Evolutionary conservation across 2,113 vertebrate species (phyloP), one percentile per base, ranked within the genome.

Genomic region (Plotosus lineatus): DNA sequence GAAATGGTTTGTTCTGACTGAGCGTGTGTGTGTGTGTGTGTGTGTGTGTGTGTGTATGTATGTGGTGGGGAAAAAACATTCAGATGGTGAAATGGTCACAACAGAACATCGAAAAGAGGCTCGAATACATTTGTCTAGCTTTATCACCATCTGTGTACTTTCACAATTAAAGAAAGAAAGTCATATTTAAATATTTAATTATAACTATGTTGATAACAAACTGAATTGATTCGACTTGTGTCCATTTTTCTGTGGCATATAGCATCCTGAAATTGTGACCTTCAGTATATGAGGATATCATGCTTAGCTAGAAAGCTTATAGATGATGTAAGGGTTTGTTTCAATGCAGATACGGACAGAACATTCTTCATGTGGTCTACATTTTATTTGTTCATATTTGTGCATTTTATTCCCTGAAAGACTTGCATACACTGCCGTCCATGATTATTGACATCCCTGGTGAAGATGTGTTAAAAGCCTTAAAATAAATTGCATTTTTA

Each of bases 1-100:
- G 91, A 91, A 83, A 85, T 89, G n/a, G 28, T 66, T 78, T 89
- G 89, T 92, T 87, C 78, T 75, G 42, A 31, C 4, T 23, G 51
- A n/a, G 40, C 12, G 8, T 15, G 36, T 17, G 11, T 2, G 0
- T 38, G 33, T 51, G 69, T 69, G 21, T 50, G 63, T 40, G 19
- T n/a, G 8, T 15, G 36, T 17, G 11, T 2, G 0, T 38, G 33
- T 51, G 69, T 69, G 21, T 50, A 36, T 40, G 19, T n/a, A n/a
- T n/a, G 33, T 10, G 26, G n/a, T 3, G 21, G 4, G 17, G 11
- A 65, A 36, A 60, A 61, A 61, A 61, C 7, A 1, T 68, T 68
- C 23, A 42, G 21, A 40, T 68, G 38, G 4, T n/a, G 10, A n/a
- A n/a, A 66, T 21, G 19, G 36, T 65, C 15, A 65, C 61, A 3